These are phyloP conservation scores for Pelvicachromis taeniatus DNA, from an alignment of 2,113 vertebrate genomes.

Conservation along the genomic window DNA sequence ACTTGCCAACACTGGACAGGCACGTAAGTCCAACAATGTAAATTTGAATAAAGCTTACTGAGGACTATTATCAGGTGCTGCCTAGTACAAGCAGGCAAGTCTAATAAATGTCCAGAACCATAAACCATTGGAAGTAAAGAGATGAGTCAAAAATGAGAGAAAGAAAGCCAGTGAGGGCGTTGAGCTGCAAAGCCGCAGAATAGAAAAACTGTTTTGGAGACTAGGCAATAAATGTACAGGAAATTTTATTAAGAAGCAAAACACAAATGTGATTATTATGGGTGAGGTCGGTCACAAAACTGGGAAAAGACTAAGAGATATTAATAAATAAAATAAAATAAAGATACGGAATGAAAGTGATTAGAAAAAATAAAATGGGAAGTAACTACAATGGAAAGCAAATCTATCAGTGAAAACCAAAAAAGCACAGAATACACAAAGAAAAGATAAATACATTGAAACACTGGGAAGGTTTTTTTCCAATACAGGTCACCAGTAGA, in stretches of 20 bases:
- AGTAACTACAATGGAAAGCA: not conserved
- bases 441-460: not conserved
- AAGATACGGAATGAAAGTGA: not conserved
- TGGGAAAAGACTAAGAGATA: not conserved
- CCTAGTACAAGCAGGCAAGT: not conserved
- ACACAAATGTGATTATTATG: not conserved
- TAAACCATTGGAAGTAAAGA: not conserved
- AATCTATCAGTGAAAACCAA: not conserved
- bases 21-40: not conserved
- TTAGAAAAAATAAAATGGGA: not conserved
- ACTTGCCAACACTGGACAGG: not conserved
- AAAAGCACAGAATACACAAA: not conserved
- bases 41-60: not conserved
- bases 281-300: fast-evolving
- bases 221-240: not conserved
- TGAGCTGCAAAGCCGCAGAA: not conserved
- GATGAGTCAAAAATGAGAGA: not conserved
- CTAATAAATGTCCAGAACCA: not conserved
- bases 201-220: not conserved
- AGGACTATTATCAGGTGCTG: not conserved
- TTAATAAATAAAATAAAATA: not conserved
- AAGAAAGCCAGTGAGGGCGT: not conserved
- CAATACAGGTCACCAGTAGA: not conserved
- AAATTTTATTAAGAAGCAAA: not conserved
- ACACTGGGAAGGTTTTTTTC: not conserved